phyloP scores from a whole-genome alignment of 2,888 invertebrate genomes.

The Drosophila tanythrix region DNA sequence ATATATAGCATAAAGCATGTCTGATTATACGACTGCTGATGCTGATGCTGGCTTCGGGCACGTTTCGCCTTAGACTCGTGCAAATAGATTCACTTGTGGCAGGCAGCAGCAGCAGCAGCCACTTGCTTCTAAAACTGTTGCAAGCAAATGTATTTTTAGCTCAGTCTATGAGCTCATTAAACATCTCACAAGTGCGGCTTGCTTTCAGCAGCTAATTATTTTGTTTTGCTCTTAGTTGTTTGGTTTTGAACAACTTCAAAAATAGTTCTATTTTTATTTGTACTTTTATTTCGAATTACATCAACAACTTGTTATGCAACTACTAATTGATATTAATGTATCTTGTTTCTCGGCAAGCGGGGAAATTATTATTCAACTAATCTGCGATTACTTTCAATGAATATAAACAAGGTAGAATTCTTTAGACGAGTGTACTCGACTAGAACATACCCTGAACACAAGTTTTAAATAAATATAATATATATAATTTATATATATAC shows the following conservation, averaged over 20 bases:
- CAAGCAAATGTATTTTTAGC: neutral
- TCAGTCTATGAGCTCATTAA: neutral
- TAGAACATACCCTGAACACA: neutral
- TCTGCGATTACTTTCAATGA: neutral
- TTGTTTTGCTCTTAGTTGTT: neutral
- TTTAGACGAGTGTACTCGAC: neutral
- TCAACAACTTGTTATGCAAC: neutral
- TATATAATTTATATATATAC: neutral
- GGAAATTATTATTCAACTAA: neutral
- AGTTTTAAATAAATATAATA: neutral
- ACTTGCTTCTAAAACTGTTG: neutral
- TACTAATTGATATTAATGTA: neutral
- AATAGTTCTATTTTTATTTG: neutral
- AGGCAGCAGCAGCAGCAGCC: neutral
- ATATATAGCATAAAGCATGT: neutral
- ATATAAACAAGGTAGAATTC: neutral
- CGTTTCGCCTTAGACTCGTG: conserved; percentile 10
- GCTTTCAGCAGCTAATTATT: neutral
- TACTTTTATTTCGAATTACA: neutral
- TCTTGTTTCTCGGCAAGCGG: neutral
- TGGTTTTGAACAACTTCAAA: neutral
- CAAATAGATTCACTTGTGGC: conserved; percentile 15
- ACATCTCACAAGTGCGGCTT: neutral
- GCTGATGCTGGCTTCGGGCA: conserved; percentile 18
- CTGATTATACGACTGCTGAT: conserved; percentile 4